These are phyloP conservation scores for Platycnemis pennipes DNA, from an alignment of 2,888 invertebrate species.

Conservation along the genomic window DNA sequence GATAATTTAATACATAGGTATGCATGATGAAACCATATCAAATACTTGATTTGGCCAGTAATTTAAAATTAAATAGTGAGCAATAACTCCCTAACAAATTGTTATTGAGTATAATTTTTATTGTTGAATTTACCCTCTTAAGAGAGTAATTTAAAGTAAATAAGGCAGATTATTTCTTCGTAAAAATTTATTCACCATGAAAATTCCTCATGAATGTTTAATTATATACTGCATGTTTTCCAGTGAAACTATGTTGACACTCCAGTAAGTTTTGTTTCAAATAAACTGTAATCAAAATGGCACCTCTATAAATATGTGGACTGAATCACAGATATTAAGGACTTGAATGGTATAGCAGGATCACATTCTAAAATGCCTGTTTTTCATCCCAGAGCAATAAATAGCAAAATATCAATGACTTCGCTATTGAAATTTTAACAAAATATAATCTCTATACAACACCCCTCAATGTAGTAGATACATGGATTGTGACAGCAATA, in stretches of 20 bases:
- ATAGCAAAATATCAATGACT: slow-evolving; percentile 57
- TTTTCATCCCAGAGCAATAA: slow-evolving; percentile 46
- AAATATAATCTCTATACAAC: slow-evolving; percentile 57
- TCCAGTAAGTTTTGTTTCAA: slow-evolving; percentile 2
- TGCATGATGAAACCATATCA: too few species aligned
- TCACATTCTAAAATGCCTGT: not conserved
- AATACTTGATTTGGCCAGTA: too few species aligned
- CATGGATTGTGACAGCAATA: not conserved
- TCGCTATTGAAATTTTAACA: slow-evolving; percentile 48
- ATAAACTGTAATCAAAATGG: slow-evolving; percentile 26
- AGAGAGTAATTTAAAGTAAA: not conserved
- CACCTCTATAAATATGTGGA: slow-evolving; percentile 48
- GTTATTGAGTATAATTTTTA: too few species aligned
- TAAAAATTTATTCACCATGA: slow-evolving; percentile 6
- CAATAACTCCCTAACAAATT: too few species aligned
- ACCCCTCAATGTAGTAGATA: not conserved
- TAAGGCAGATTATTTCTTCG: not conserved
- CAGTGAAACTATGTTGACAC: not conserved
- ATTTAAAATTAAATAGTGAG: too few species aligned
- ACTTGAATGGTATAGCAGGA: not conserved
- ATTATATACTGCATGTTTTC: not conserved
- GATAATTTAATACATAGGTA: too few species aligned
- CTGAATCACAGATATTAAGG: slow-evolving; percentile 52
- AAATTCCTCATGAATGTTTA: slow-evolving; percentile 4
- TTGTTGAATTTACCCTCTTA: too few species aligned